Evolutionary conservation across 2,888 invertebrate genomes (phyloP).

Genomic region (Netelia inedita): DNA sequence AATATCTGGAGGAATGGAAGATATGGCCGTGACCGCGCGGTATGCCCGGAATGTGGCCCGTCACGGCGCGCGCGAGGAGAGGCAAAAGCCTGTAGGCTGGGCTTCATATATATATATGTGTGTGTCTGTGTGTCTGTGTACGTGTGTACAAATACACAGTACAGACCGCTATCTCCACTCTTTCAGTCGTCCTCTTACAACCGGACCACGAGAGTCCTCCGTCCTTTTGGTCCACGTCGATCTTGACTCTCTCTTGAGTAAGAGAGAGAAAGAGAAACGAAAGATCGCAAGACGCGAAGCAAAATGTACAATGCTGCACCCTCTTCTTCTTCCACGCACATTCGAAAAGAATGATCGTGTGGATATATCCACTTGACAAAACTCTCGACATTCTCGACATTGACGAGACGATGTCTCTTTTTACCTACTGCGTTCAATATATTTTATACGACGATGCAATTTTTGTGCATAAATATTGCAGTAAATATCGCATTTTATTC

Average conservation of each 20-base stretch:
- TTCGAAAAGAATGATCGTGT: constrained; percentile 30
- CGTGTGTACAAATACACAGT: constrained; percentile 1
- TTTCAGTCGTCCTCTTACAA: constrained; percentile 49
- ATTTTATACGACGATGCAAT: neutral
- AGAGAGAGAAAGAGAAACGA: constrained; percentile 12
- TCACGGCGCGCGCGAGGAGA: constrained; percentile 79
- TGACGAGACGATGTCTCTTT: constrained; percentile 11
- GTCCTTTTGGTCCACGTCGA: constrained; percentile 79
- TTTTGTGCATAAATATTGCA: neutral
- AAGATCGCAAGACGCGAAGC: constrained; percentile 45
- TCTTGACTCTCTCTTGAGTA: constrained; percentile 49
- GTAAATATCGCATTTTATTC: too few relatives aligned
- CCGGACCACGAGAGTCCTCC: constrained; percentile 70
- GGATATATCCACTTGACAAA: constrained; percentile 31
- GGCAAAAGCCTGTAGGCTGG: constrained; percentile 69
- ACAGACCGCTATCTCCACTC: constrained; percentile 40
- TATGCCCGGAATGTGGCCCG: constrained; percentile 84
- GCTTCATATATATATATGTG: constrained; percentile 14
- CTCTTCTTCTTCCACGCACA: constrained; percentile 28
- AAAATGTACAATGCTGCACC: constrained; percentile 31
- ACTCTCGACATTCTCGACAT: constrained; percentile 30
- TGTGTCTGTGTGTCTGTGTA: neutral
- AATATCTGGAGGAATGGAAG: constrained; percentile 83
- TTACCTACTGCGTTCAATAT: constrained; percentile 7
- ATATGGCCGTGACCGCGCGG: constrained; percentile 84